A percentile compares a stretch with the other conserved stretches of the same genome.
Conservation (phyloP, 2,888 invertebrate species). For the Cerastis leucographa region DNA sequence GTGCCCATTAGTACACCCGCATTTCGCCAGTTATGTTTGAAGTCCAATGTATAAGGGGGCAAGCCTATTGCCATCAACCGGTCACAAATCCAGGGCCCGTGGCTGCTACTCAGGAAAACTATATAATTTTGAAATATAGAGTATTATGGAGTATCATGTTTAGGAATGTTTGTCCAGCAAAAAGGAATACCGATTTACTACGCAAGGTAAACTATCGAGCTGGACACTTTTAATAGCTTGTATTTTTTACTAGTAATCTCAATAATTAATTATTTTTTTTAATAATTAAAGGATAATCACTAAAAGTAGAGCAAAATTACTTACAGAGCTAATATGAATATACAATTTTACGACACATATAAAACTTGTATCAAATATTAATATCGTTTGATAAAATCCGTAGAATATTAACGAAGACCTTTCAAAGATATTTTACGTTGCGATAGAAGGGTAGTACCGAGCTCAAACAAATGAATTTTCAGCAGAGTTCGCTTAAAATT, state of each 20-base stretch:
- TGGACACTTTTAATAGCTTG: background rate
- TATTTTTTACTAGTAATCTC: slow-evolving; percentile 15
- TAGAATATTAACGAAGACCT: slow-evolving; percentile 25
- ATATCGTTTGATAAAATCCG: slow-evolving; percentile 21
- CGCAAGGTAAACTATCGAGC: background rate
- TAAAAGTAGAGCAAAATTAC: background rate
- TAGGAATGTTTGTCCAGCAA: slow-evolving; percentile 1
- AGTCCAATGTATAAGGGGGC: too few relatives aligned
- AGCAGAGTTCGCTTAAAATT: slow-evolving; percentile 70
- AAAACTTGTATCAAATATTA: slow-evolving; percentile 35
- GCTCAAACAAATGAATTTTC: slow-evolving; percentile 71
- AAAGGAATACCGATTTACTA: background rate
- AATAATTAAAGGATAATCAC: slow-evolving; percentile 3
- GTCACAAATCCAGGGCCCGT: too few relatives aligned
- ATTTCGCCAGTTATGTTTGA: too few relatives aligned
- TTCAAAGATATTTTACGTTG: slow-evolving; percentile 39
- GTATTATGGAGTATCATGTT: background rate
- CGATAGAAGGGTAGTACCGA: slow-evolving; percentile 52
- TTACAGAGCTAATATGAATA: slow-evolving; percentile 1
- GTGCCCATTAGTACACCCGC: too few relatives aligned
- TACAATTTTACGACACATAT: slow-evolving; percentile 4
- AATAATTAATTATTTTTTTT: too few relatives aligned
- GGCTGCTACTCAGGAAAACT: too few relatives aligned
- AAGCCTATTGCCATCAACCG: too few relatives aligned
- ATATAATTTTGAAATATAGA: background rate